Percentiles rank a stretch among this genome's conserved stretches.
Evolutionary conservation across 2,797 vertebrate genomes (phyloP).

Genomic region (Poecilia velifera): DNA sequence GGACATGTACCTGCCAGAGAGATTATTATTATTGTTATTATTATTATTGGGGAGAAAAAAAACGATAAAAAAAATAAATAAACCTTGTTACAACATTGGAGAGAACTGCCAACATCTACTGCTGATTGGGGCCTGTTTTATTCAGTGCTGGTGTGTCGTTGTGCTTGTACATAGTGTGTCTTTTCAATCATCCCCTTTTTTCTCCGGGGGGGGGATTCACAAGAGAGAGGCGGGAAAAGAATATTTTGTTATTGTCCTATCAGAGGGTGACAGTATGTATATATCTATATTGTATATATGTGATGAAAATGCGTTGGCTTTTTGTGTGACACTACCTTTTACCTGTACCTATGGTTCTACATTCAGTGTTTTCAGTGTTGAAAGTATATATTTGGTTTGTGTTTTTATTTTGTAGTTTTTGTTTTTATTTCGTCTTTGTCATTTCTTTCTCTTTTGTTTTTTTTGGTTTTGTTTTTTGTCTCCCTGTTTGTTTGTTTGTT

Average conservation of each 20-base stretch:
- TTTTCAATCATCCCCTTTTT: constrained; percentile 88
- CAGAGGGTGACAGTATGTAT: constrained; percentile 91
- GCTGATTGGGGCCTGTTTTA: constrained; percentile 90
- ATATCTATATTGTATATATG: constrained; percentile 98
- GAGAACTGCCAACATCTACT: constrained; percentile 86
- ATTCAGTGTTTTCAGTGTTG: constrained; percentile 96
- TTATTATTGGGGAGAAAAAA: constrained; percentile 10
- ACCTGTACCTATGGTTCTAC: constrained; percentile 92
- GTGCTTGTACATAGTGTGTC: constrained; percentile 93
- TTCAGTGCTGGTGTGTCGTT: constrained; percentile 90
- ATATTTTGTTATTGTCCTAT: constrained; percentile 97
- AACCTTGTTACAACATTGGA: constrained; percentile 81
- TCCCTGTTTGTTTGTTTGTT: constrained; percentile 40
- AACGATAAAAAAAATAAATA: constrained; percentile 27
- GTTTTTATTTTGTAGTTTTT: constrained; percentile 75
- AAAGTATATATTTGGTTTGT: constrained; percentile 89
- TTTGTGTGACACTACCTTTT: constrained; percentile 94
- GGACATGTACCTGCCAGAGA: constrained; percentile 84
- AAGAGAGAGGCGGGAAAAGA: constrained; percentile 80
- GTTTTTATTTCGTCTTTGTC: constrained; percentile 83
- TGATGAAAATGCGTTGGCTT: constrained; percentile 93
- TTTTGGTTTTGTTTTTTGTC: constrained; percentile 29
- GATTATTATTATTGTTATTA: constrained; percentile 73
- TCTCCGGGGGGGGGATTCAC: constrained; percentile 77
- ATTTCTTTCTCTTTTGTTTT: constrained; percentile 81